Base-by-base conservation (phyloP, 2,797 vertebrate genomes). In the Lycodopsis pacificus region DNA sequence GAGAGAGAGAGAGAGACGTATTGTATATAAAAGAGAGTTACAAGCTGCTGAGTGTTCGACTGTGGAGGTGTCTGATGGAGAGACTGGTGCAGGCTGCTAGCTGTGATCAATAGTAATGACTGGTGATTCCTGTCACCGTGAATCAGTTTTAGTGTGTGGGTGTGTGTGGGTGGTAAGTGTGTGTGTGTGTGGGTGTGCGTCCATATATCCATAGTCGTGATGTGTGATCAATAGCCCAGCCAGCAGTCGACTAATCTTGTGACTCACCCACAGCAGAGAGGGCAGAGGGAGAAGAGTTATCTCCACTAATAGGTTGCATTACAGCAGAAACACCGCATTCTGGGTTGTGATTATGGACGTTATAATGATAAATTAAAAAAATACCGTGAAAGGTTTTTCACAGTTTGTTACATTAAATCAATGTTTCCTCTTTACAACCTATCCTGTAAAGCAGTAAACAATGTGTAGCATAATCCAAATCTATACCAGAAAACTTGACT, bases 101-200 rank as follows among this genome's bases (percentile, higher is more conserved):
- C 68, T 84, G 81, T 73, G 88, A 93, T 94, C 90, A 81, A 92
- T 91, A 87, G 49, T 85, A 86, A 89, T 91, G 89, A 91, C 62
- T 86, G 82, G 90, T 89, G 87, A 80, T 62, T 80, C 81, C 56
- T 86, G 86, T 86, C 89, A 79, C 66, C 7, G 32, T 93, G 40
- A 83, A 89, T 91, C 84, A 88, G 83, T 79, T 84, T 83, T 57
- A 72, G 65, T 73, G 49, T 58, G 71, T 66, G 46, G 57, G 67
- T 59, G 49, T 25, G 27, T 77, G 79, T 71, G 80, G 76, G 77
- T 72, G 73, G 25, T 25, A 25, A 25, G 77, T 69, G 72, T 48
- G 71, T 61, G 73, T 56, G 59, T 65, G 49, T 20, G 74, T 1
- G 73, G 36, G 15, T 49, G 48, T 27, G 25, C 73, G 80, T 66